A percentile compares a stretch with the other conserved stretches of the same genome.
phyloP scores from a whole-genome alignment of 1,140 invertebrate genomes.

The Tenebrio molitor region DNA sequence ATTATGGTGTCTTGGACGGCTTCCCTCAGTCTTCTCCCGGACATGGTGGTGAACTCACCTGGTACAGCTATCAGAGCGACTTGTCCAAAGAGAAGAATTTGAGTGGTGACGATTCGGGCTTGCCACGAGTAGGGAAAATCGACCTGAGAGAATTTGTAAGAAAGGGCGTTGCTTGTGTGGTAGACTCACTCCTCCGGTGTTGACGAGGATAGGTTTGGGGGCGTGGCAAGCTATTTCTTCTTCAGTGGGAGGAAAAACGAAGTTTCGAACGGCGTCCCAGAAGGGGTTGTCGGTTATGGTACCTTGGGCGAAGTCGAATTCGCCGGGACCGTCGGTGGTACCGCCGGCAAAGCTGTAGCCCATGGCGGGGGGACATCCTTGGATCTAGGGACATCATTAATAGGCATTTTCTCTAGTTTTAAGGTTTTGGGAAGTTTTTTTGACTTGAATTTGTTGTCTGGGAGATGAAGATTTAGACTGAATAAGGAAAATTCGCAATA shows the following conservation, averaged over 20 bases:
- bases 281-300: conserved; percentile 81
- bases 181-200: conserved; percentile 89
- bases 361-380: conserved; percentile 90
- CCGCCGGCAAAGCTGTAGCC: conserved; percentile 96
- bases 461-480: too few relatives aligned
- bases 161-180: too few relatives aligned
- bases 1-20: conserved; percentile 72
- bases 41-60: conserved; percentile 96
- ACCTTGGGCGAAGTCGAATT: conserved; percentile 89
- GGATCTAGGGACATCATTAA: too few relatives aligned
- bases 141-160: too few relatives aligned
- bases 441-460: too few relatives aligned
- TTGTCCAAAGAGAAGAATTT: conserved; percentile 83
- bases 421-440: too few relatives aligned
- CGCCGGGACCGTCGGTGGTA: conserved; percentile 93
- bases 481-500: too few relatives aligned
- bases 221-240: conserved; percentile 81
- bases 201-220: conserved; percentile 88
- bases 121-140: conserved; percentile 92
- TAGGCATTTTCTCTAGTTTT: too few relatives aligned
- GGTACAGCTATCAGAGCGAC: conserved; percentile 85
- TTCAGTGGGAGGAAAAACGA: conserved; percentile 78
- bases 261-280: conserved; percentile 84
- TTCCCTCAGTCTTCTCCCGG: conserved; percentile 83
- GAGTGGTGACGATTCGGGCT: conserved; percentile 85